These are phyloP conservation scores for Troilus luridus DNA, from an alignment of 2,888 invertebrate genomes.

Conservation along the genomic window DNA sequence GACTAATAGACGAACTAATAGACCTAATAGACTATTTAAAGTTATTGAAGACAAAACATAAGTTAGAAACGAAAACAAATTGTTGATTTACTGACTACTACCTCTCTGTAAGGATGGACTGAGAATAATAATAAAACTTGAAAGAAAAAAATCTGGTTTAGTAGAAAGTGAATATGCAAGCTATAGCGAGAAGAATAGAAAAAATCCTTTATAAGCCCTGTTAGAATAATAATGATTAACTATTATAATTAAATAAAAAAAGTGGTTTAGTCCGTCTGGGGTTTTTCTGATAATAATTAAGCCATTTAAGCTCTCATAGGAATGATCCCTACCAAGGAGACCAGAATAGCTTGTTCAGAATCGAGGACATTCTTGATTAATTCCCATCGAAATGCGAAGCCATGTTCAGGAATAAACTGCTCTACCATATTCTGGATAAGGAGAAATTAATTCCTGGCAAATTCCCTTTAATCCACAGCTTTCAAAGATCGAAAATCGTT, in stretches of 20 bases:
- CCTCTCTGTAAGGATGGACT: too few relatives aligned
- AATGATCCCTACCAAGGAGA: not conserved
- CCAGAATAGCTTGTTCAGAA: not conserved
- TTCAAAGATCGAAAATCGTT: not conserved
- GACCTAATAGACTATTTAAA: too few relatives aligned
- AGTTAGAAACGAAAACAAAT: too few relatives aligned
- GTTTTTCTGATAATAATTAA: not conserved
- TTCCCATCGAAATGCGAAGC: not conserved
- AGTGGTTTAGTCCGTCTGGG: not conserved
- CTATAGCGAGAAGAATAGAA: too few relatives aligned
- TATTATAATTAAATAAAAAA: not conserved
- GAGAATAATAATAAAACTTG: too few relatives aligned
- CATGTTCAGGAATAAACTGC: constrained; percentile 17
- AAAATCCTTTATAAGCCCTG: too few relatives aligned
- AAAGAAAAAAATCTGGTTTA: too few relatives aligned
- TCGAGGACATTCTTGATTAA: constrained; percentile 14
- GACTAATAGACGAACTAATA: too few relatives aligned
- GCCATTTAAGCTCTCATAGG: not conserved
- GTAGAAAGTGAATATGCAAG: too few relatives aligned
- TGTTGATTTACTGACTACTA: too few relatives aligned
- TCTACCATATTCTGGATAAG: not conserved
- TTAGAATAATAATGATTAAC: not conserved
- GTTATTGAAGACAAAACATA: too few relatives aligned
- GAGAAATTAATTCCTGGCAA: constrained; percentile 26
- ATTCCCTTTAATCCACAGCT: not conserved